Evolutionary conservation across 2,888 invertebrate species (phyloP).

Genomic region (Cryptus armator): DNA sequence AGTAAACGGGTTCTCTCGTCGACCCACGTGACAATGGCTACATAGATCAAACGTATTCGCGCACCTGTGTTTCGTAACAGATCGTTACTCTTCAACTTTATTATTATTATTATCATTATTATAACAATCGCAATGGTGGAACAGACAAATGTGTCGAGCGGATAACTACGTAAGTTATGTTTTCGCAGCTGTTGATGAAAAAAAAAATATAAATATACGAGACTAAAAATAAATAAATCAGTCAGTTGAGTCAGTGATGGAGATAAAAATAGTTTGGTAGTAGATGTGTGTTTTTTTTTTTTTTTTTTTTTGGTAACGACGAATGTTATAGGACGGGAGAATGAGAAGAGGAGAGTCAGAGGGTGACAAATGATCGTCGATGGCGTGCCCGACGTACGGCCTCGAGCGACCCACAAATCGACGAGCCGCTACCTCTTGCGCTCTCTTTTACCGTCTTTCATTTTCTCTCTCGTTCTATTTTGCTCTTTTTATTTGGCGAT

Average conservation of each 20-base stretch:
- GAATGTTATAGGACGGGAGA: constrained; percentile 15
- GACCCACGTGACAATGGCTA: constrained; percentile 12
- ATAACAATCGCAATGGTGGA: not conserved
- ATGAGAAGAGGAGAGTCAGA: constrained; percentile 16
- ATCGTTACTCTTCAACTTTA: not conserved
- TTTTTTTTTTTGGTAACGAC: constrained; percentile 12
- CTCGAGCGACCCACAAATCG: constrained; percentile 39
- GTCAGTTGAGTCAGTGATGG: not conserved
- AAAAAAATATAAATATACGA: not conserved
- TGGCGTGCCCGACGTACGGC: constrained; percentile 35
- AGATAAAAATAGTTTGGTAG: constrained; percentile 21
- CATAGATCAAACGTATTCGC: constrained; percentile 14
- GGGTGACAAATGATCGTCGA: constrained; percentile 54
- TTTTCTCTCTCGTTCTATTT: constrained; percentile 36
- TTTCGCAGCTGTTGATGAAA: not conserved
- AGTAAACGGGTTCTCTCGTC: constrained; percentile 41
- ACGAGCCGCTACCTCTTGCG: constrained; percentile 33
- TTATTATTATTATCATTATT: constrained; percentile 7
- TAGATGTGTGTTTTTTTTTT: not conserved
- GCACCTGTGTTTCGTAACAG: constrained; percentile 1
- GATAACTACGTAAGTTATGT: not conserved
- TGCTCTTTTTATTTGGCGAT: constrained; percentile 38
- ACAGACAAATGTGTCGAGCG: not conserved
- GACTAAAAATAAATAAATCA: constrained; percentile 16
- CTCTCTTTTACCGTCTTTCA: constrained; percentile 19